Evolutionary conservation across 2,888 invertebrate species (phyloP), one percentile per base, ranked within the genome.

Genomic region (Agonopterix arenella): DNA sequence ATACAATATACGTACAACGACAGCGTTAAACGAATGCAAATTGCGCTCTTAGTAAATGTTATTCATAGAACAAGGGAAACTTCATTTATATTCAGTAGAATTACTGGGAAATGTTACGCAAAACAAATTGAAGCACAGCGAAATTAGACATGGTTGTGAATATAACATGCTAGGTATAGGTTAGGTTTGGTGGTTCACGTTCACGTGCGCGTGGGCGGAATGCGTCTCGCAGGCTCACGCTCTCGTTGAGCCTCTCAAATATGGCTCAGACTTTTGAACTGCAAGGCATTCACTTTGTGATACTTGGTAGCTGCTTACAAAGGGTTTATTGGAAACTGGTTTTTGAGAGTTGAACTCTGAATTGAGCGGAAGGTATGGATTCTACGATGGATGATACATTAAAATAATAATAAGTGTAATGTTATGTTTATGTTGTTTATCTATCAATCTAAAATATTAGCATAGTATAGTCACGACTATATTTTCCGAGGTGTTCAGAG

Each of bases 51-150:
- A 73, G 74, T 60, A 76, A 82, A 82, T 81, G 73, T 81, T 83
- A 83, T 83, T 80, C 80, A 80, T 80, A 74, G 80, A 77, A 75
- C 64, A 73, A 70, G 75, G 70, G 70, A 66, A 77, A 70, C 70
- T 76, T 80, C 74, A 79, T 84, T 80, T 82, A 80, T 78, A 82
- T 82, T 78, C 80, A 78, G 73, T 62, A 61, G 75, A 76, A 81
- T 80, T 76, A 80, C 72, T 68, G 62, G 60, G 66, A 59, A 70
- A 66, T 64, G 68, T 71, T 67, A 70, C 64, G 65, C 67, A 68
- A 73, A 73, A 73, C 68, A 76, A 72, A 73, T 68, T 71, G 66
- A 67, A 59, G 60, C 57, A 57, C 60, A 62, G 62, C 53, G 58
- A 66, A 73, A 68, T 76, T 73, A 74, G 71, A 64, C 63, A 68